Conservation (phyloP, 2,113 vertebrate genomes). For the Bos taurus region ARS-UCD2.0 NC_037332.1:105036501-105037000, state of each 20-base stretch:
- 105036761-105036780: background rate
- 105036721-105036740: background rate
- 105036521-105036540: background rate
- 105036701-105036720: background rate
- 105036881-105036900: background rate
- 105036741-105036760: background rate
- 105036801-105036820: background rate
- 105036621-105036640: background rate
- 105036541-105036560: background rate
- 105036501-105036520: background rate
- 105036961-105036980: background rate
- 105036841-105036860: background rate
- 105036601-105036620: background rate
- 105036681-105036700: background rate
- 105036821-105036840: background rate
- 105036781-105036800: background rate
- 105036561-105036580: background rate
- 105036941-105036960: background rate
- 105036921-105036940: background rate
- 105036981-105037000: background rate
- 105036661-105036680: background rate
- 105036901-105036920: constrained; percentile 12
- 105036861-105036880: background rate
- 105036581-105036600: background rate
- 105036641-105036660: background rate